Base-by-base conservation (phyloP, 2,888 invertebrate genomes). In the Parapristionchus giblindavisi region DNA sequence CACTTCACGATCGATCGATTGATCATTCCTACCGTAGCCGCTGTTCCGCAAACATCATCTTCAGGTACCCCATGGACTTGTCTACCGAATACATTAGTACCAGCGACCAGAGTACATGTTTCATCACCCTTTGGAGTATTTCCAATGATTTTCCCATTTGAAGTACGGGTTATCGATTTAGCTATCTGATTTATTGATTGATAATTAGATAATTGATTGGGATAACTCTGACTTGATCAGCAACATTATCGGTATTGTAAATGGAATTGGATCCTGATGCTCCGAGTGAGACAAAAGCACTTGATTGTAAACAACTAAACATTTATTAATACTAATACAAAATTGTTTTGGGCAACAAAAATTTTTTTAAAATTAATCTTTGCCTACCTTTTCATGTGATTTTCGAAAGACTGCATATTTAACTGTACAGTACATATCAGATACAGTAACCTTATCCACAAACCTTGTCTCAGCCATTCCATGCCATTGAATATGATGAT, bases 1-100 rank as follows among this genome's bases (percentile, higher is more conserved):
- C 24, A n/a, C 24, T n/a, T 54, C 54, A 14, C 24, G 14, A 6
- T 54, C 54, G 6, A 17, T 24, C 17, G 5, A 6, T n/a, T 54
- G 34, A 8, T 60, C 60, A 5, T 11, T 36, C 51, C 40, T 24
- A 71, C 71, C 29, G 24, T 58, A 27, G 56, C 56, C 1, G 38
- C 24, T 21, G 43, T 71, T 11, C 14, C 34, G 29, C 71, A 71
- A n/a, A 58, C 71, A 24, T 40, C 5, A 29, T 56, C 27, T 29
- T 56, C 40, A 24, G 24, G 24, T 11, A 71, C 54, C 34, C 68
- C 68, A 52, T 68, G 68, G 1, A 68, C 68, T 17, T 27, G 14
- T 29, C 68, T 56, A 32, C 71, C 71, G 71, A 71, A 71, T 38
- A 71, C 71, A 43, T 71, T 71, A n/a, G 56, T 71, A 40, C 48